Conservation (phyloP, 2,797 vertebrate genomes). For the Miichthys miiuy region DNA sequence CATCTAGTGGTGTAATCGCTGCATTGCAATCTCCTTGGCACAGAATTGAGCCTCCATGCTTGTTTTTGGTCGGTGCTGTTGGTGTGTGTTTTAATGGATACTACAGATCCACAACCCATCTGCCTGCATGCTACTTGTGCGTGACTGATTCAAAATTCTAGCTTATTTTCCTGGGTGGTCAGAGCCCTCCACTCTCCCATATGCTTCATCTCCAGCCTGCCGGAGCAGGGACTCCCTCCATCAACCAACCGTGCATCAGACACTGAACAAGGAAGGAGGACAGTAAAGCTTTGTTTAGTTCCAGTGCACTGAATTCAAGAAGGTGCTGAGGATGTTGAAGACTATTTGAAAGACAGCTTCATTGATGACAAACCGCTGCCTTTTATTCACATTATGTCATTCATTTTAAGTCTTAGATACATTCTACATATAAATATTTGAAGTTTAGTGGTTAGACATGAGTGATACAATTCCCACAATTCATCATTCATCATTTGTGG, state of each 20-base stretch:
- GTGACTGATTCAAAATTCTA: neutral
- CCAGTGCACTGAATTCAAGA: neutral
- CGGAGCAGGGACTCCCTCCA: slow-evolving; percentile 23
- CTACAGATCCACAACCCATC: slow-evolving; percentile 24
- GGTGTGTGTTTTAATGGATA: neutral
- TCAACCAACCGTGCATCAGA: slow-evolving; percentile 18
- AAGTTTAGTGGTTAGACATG: neutral
- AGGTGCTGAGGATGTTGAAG: too few relatives aligned
- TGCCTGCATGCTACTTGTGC: slow-evolving; percentile 36
- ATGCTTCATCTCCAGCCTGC: slow-evolving; percentile 42
- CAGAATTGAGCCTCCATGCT: neutral
- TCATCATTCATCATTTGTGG: too few relatives aligned
- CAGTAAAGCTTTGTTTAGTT: neutral
- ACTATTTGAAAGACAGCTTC: neutral
- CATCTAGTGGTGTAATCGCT: too few relatives aligned
- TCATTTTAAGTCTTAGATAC: neutral
- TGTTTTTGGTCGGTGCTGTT: neutral
- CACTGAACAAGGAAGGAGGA: neutral
- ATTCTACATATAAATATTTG: neutral
- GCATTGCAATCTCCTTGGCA: too few relatives aligned
- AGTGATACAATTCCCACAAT: neutral
- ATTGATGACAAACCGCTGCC: too few relatives aligned
- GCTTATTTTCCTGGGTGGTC: rapidly evolving
- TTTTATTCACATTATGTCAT: neutral
- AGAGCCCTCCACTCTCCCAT: slow-evolving; percentile 24